Conservation (phyloP, 1,140 invertebrate species). For the Drosophila kepulauana region DNA sequence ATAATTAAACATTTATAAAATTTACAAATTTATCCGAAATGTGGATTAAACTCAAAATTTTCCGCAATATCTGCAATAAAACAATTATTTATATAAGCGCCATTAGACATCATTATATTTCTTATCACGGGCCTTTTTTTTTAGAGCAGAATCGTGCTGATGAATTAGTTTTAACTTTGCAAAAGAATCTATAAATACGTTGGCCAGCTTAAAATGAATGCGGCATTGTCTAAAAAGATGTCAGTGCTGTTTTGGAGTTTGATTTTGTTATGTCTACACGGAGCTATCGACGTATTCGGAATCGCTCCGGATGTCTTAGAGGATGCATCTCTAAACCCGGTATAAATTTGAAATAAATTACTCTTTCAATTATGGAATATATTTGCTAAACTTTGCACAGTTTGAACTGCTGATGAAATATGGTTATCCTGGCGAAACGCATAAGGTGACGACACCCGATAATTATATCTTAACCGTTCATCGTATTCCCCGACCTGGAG, state of each 20-base stretch:
- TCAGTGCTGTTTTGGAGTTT: neutral
- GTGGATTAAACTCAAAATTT: too few species aligned
- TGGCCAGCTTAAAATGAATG: too few species aligned
- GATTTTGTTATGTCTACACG: neutral
- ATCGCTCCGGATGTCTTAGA: neutral
- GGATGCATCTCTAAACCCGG: neutral
- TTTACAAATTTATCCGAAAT: too few species aligned
- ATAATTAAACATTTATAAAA: too few species aligned
- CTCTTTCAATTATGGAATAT: neutral
- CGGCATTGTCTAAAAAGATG: neutral
- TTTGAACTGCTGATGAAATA: neutral
- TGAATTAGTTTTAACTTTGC: neutral
- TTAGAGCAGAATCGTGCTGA: constrained; percentile 1
- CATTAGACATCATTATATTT: neutral
- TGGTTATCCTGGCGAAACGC: constrained; percentile 86
- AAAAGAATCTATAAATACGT: neutral
- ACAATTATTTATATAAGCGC: neutral
- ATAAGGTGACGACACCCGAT: constrained; percentile 85
- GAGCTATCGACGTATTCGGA: neutral
- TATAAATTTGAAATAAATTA: neutral
- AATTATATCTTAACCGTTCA: constrained; percentile 86
- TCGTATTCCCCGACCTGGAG: constrained; percentile 56
- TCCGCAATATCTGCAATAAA: too few species aligned
- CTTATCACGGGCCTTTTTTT: neutral
- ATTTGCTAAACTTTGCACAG: neutral